These are phyloP conservation scores for Eudasyphora cyanicolor DNA, from an alignment of 2,888 invertebrate genomes.

Conservation along the genomic window DNA sequence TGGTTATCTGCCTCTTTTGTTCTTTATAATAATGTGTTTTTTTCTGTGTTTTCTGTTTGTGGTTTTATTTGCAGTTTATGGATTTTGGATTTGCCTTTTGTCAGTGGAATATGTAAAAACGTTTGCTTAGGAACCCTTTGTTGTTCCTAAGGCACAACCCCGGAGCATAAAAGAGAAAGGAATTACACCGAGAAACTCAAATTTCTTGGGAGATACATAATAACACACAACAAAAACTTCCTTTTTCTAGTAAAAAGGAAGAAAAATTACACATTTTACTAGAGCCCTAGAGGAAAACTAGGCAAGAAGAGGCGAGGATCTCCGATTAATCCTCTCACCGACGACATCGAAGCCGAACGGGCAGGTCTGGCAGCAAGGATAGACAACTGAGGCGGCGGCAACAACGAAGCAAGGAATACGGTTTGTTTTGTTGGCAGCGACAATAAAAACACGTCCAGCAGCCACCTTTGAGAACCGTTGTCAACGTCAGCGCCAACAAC, in stretches of 20 bases:
- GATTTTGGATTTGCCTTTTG: constrained; percentile 74
- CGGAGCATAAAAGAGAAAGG: constrained; percentile 38
- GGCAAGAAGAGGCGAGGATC: background rate
- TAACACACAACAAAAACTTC: background rate
- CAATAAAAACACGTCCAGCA: constrained; percentile 50
- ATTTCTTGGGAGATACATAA: constrained; percentile 44
- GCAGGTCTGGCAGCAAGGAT: background rate
- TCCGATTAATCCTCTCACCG: background rate
- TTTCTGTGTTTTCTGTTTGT: too few species aligned
- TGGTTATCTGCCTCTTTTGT: constrained; percentile 38
- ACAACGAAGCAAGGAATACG: background rate
- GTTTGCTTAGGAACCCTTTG: constrained; percentile 64
- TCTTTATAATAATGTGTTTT: constrained; percentile 56
- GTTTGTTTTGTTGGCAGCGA: background rate
- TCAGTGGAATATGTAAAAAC: constrained; percentile 74
- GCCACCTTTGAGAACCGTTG: constrained; percentile 46
- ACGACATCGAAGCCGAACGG: background rate
- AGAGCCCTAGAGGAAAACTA: background rate
- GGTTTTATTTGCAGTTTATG: constrained; percentile 75
- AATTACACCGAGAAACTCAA: constrained; percentile 63
- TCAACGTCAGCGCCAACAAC: constrained; percentile 32
- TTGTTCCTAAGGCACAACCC: constrained; percentile 66
- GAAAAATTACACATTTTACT: background rate
- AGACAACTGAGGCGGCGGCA: background rate
- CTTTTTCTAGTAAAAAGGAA: background rate